These are phyloP conservation scores for Acanthiza pusilla DNA, from an alignment of 2,797 vertebrate species.

Conservation along the genomic window DNA sequence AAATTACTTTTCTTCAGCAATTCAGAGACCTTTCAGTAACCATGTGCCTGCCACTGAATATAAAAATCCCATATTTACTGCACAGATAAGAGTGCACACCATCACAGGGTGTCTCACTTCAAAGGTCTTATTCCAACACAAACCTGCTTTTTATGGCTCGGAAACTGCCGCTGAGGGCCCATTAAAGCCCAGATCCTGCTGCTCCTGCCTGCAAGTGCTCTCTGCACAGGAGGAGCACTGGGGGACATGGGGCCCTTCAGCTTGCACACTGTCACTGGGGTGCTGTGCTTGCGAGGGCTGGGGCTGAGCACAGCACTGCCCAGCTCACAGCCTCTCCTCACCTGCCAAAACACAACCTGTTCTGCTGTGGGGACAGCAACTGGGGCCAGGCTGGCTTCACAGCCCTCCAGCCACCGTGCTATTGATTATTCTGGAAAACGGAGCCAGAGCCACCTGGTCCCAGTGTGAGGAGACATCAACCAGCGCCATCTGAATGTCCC, in stretches of 20 bases:
- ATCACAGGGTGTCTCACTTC: background rate
- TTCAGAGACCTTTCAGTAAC: background rate
- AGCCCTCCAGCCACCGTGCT: background rate
- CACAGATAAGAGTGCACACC: background rate
- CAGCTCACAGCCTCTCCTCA: background rate
- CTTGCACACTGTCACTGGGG: background rate
- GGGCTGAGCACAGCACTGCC: too few species aligned
- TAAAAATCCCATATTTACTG: background rate
- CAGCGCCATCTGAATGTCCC: background rate
- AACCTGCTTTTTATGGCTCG: background rate
- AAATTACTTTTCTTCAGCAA: background rate
- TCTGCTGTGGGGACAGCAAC: background rate
- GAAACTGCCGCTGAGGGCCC: background rate
- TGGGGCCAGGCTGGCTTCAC: background rate
- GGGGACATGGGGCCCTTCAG: background rate
- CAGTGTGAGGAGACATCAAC: background rate
- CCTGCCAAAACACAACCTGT: background rate
- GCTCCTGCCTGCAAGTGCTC: background rate
- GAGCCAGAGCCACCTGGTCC: background rate
- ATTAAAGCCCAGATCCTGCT: background rate
- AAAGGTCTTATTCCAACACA: background rate
- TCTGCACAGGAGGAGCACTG: rapidly evolving
- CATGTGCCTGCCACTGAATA: background rate
- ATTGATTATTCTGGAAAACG: rapidly evolving
- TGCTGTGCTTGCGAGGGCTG: background rate